phyloP scores from a whole-genome alignment of 2,113 vertebrate genomes.

The Perca fluviatilis region DNA sequence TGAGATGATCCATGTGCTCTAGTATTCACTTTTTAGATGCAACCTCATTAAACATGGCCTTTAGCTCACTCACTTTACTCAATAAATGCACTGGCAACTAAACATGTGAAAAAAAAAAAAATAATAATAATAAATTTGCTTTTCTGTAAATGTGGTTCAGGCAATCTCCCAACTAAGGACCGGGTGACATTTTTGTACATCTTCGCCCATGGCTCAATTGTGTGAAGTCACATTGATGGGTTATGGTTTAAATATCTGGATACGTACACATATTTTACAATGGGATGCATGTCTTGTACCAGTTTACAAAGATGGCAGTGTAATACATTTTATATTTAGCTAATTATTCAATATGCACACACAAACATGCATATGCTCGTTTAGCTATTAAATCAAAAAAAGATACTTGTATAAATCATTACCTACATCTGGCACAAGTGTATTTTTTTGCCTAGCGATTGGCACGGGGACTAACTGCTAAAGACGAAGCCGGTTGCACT shows the following conservation, averaged over 20 bases:
- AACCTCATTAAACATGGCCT: background rate
- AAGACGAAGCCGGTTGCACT: background rate
- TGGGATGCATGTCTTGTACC: background rate
- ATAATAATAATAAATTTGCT: too few relatives aligned
- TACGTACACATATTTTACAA: background rate
- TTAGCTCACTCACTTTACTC: background rate
- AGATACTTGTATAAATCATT: background rate
- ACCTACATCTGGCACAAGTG: background rate
- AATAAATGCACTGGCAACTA: background rate
- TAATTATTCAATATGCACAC: background rate
- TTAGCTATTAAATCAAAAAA: background rate
- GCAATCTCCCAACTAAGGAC: too few relatives aligned
- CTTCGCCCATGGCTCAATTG: too few relatives aligned
- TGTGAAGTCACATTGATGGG: background rate
- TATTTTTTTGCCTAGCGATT: background rate
- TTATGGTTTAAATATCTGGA: background rate
- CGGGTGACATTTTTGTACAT: too few relatives aligned
- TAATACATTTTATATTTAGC: too few relatives aligned
- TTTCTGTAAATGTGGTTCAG: too few relatives aligned
- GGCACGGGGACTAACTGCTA: too few relatives aligned
- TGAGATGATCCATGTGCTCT: background rate
- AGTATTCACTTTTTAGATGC: background rate
- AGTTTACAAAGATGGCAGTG: background rate
- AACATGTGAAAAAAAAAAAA: background rate
- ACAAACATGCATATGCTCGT: background rate